Percentiles rank a stretch among this genome's conserved stretches.
Evolutionary conservation across 2,888 invertebrate species (phyloP).

Genomic region (Eristalis intricaria): DNA sequence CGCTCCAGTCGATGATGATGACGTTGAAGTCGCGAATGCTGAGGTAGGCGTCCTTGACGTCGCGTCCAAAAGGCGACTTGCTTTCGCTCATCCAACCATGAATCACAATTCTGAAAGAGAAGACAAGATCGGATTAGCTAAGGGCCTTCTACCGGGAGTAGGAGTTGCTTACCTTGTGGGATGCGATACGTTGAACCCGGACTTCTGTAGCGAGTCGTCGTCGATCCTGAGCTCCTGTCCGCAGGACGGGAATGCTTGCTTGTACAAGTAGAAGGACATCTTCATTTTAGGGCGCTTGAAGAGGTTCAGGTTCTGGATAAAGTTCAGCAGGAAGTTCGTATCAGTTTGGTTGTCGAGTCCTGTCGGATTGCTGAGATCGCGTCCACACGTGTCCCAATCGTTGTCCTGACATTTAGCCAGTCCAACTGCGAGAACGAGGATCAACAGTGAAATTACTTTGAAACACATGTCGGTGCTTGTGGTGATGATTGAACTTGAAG

Average conservation of each 20-base stretch:
- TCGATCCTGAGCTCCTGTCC: conserved; percentile 77
- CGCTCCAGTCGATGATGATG: conserved; percentile 80
- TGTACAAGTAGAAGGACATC: conserved; percentile 79
- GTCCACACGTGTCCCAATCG: conserved; percentile 74
- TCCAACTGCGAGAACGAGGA: neutral
- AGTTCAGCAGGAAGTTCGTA: conserved; percentile 75
- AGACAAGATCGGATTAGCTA: neutral
- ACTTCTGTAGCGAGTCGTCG: conserved; percentile 75
- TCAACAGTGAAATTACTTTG: neutral
- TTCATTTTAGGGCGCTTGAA: conserved; percentile 75
- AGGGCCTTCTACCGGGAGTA: neutral
- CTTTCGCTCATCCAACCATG: conserved; percentile 81
- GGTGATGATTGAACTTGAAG: neutral
- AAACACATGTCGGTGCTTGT: neutral
- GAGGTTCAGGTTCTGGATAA: conserved; percentile 72
- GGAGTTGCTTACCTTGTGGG: conserved; percentile 76
- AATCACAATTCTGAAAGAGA: conserved; percentile 77
- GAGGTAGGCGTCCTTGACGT: conserved; percentile 79
- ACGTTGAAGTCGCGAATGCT: conserved; percentile 78
- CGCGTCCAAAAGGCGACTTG: conserved; percentile 78
- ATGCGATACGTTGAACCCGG: conserved; percentile 77
- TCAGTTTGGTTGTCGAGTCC: conserved; percentile 71
- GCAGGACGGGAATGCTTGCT: conserved; percentile 78
- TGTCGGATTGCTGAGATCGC: conserved; percentile 74
- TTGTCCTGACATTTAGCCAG: conserved; percentile 24